Evolutionary conservation across 2,113 vertebrate genomes (phyloP).

Genomic region (Pygoscelis antarcticus): DNA sequence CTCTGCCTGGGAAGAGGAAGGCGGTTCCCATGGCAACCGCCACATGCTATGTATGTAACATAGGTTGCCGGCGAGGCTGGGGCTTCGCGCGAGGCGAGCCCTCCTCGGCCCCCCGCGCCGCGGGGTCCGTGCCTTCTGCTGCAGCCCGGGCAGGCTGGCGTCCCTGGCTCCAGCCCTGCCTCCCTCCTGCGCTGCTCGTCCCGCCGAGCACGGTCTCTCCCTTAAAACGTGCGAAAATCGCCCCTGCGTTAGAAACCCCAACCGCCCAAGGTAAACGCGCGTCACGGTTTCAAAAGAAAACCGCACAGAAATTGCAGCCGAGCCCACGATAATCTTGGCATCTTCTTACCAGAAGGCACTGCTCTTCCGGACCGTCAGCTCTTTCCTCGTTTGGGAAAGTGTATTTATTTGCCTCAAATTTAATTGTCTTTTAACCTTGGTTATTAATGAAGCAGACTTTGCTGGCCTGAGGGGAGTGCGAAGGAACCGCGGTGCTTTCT

Average conservation of each 20-base stretch:
- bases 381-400: not conserved
- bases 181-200: fast-evolving
- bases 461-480: not conserved
- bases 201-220: fast-evolving
- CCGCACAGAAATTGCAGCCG: not conserved
- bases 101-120: not conserved
- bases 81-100: fast-evolving
- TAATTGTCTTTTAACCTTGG: not conserved
- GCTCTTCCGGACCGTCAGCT: not conserved
- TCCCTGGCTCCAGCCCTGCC: not conserved
- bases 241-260: not conserved
- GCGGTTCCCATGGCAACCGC: constrained; percentile 71
- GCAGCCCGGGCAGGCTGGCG: fast-evolving
- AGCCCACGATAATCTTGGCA: not conserved
- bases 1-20: constrained; percentile 66
- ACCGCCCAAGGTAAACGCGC: not conserved
- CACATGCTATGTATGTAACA: constrained; percentile 33
- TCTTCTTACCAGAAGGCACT: not conserved
- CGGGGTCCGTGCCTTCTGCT: not conserved
- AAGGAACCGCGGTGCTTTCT: not conserved
- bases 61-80: constrained; percentile 31
- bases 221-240: not conserved
- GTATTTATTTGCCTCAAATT: not conserved
- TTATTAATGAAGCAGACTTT: not conserved
- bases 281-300: fast-evolving